Conservation (phyloP, 2,113 vertebrate genomes). For the Gallinago undulata region DNA sequence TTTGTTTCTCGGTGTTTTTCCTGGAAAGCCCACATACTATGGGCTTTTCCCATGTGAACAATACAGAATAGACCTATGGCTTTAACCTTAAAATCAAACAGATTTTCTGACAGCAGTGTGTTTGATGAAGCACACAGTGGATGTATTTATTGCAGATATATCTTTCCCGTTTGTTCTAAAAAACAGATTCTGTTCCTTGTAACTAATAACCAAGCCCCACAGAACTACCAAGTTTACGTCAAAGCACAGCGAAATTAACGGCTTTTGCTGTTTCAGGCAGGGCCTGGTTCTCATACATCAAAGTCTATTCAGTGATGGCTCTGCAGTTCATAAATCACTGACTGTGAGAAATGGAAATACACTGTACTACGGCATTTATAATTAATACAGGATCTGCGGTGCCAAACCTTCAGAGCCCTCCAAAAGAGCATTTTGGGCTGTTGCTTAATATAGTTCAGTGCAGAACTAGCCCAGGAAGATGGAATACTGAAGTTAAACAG, state of each 20-base stretch:
- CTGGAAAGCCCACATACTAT: neutral
- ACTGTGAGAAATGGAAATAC: conserved; percentile 12
- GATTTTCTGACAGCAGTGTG: neutral
- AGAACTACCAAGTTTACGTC: neutral
- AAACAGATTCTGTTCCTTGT: neutral
- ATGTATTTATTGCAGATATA: neutral
- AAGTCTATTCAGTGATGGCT: neutral
- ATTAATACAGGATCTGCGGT: neutral
- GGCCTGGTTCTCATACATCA: neutral
- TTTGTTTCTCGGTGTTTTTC: neutral
- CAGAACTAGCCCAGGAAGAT: neutral
- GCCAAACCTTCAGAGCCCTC: neutral
- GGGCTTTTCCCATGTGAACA: neutral
- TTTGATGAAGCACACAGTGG: neutral
- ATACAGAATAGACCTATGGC: neutral
- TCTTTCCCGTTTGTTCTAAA: neutral
- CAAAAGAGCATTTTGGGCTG: neutral
- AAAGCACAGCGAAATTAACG: neutral
- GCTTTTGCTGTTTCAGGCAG: neutral
- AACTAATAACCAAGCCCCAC: neutral
- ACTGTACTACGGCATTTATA: neutral
- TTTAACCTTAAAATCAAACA: neutral
- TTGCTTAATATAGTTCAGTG: neutral
- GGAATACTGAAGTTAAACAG: neutral
- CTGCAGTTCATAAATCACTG: conserved; percentile 5